Conservation (phyloP, 2,797 vertebrate genomes). For the Helostoma temminkii region DNA sequence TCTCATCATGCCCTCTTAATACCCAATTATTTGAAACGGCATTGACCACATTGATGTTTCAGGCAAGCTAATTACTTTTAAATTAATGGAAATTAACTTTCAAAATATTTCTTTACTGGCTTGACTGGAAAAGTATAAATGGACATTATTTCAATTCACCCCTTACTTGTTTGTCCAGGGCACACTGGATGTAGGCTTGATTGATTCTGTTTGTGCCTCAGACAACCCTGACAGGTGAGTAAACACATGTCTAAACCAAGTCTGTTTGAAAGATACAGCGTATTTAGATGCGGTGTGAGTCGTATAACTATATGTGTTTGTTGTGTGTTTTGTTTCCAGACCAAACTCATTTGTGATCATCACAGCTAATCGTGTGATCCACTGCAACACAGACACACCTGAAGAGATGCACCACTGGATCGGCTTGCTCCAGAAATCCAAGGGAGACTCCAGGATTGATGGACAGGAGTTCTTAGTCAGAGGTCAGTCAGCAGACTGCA, state of each 20-base stretch:
- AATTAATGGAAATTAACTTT: neutral
- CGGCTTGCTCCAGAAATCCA: slow-evolving; percentile 88
- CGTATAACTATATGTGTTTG: neutral
- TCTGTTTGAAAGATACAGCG: neutral
- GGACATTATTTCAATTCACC: neutral
- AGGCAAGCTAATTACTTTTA: neutral
- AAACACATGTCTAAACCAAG: neutral
- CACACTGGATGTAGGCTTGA: slow-evolving; percentile 89
- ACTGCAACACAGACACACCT: slow-evolving; percentile 88
- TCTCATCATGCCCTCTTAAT: no score
- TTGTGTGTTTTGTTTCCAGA: slow-evolving; percentile 61
- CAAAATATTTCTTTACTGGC: neutral
- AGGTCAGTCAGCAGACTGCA: slow-evolving; percentile 74
- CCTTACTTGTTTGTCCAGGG: slow-evolving; percentile 75
- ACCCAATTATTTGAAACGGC: neutral
- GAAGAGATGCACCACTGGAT: slow-evolving; percentile 94
- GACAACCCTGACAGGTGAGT: slow-evolving; percentile 89
- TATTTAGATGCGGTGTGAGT: neutral
- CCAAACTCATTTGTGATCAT: slow-evolving; percentile 91
- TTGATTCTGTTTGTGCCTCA: slow-evolving; percentile 90
- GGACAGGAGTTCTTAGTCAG: slow-evolving; percentile 88
- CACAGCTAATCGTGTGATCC: slow-evolving; percentile 89
- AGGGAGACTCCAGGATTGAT: slow-evolving; percentile 84
- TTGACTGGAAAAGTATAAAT: neutral
- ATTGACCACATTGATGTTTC: neutral